Base-by-base conservation (phyloP, 2,888 invertebrate species). In the Aelia acuminata region DNA sequence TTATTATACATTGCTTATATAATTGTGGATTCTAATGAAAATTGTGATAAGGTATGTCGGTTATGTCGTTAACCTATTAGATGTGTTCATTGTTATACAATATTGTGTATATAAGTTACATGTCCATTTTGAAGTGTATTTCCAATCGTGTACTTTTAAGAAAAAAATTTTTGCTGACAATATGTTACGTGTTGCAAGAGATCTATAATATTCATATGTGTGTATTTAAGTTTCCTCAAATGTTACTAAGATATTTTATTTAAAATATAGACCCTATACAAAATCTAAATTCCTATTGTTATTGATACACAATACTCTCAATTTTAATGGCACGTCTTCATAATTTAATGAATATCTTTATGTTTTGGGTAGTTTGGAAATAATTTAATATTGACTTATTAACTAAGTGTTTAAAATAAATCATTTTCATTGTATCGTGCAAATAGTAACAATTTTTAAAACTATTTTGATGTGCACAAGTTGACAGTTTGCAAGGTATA, bases 21-120 rank as follows among this genome's bases (percentile, higher is more conserved):
- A 84, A 88, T 88, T 88, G 63, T 70, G 89, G 87, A 89, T 88
- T 89, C 88, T 89, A 89, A 88, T 90, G 89, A 90, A 89, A 85
- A 90, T 89, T 90, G 90, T 90, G 90, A 90, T 90, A 90, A 89
- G 88, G 88, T 88, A 80, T 87, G 88, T 86, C 88, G 87, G 88
- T 88, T 70, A 70, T 70, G 63, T 70, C 63, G 31, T 70, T 88
- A 75, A 88, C 90, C 85, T 90, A 89, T 87, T 89, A 90, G 88
- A 90, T 90, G 90, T 90, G 90, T 90, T 90, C 90, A 90, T 88
- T 89, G 90, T 90, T 89, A 89, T 88, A 90, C 88, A 89, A 89
- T 89, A 90, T 88, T 85, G 43, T 89, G 88, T 89, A 88, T 87
- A 89, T 89, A 88, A 88, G 87, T 88, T 89, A 89, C 57, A 88